Conservation (phyloP, 1,140 invertebrate genomes). For the Drosophila sucinea region DNA sequence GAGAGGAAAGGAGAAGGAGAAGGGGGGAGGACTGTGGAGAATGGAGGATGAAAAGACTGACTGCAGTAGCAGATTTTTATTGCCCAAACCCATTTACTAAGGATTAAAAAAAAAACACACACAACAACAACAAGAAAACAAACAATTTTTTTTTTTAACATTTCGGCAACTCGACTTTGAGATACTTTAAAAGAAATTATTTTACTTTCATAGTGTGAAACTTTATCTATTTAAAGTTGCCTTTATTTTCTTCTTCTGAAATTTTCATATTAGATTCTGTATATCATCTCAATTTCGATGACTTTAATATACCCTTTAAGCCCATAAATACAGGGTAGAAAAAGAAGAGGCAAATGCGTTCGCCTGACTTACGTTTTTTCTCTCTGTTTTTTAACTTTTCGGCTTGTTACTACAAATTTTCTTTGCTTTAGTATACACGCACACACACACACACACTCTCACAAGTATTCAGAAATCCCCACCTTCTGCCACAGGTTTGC, state of each 20-base stretch:
- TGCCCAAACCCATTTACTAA: slow-evolving; percentile 37
- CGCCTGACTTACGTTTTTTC: neutral
- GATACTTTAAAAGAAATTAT: neutral
- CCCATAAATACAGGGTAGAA: neutral
- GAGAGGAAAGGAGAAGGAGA: neutral
- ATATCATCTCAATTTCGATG: neutral
- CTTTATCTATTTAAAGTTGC: no score
- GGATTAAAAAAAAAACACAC: neutral
- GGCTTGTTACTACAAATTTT: slow-evolving; percentile 23
- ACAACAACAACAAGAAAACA: neutral
- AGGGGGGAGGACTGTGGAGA: no score
- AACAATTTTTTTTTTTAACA: slow-evolving; percentile 8
- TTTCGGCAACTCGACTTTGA: neutral
- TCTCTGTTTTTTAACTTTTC: slow-evolving; percentile 31
- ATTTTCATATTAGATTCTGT: no score
- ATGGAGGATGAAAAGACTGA: neutral
- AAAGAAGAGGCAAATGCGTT: neutral
- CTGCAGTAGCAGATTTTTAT: slow-evolving; percentile 30
- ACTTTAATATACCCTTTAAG: neutral
- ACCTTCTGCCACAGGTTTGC: no score
- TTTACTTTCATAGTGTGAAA: no score
- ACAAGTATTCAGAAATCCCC: neutral
- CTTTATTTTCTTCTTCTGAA: no score
- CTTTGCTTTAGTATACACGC: slow-evolving; percentile 32
- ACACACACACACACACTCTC: slow-evolving; percentile 14